Evolutionary conservation across 1,140 invertebrate species (phyloP), one percentile per base, ranked within the genome.

Genomic region (Phthorimaea operculella): DNA sequence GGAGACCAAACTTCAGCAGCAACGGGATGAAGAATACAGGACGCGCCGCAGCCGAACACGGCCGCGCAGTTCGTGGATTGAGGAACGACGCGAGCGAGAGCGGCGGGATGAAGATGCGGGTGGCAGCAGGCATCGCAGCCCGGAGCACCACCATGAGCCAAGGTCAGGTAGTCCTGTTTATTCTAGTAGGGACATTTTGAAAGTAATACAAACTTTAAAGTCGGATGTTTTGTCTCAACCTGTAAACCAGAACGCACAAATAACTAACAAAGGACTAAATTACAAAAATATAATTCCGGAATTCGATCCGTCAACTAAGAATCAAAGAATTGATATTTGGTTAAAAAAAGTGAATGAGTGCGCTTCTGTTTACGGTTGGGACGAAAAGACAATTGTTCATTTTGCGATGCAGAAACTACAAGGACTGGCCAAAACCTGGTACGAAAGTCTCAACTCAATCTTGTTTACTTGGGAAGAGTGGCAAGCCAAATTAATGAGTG

Each of bases 221-320:
- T 14, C 5, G 11, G 49, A 6, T 18, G 7, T 33, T 12, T 21
- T 49, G 16, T 51, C 55, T n/a, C 48, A 51, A 18, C 48, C 49
- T 17, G 4, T 33, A 51, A 57, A 44, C 36, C 33, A 55, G 14
- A 45, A 21, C 21, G 9, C 55, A 39, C 17, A 28, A 8, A 44
- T 36, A 9, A 28, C 10, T 33, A 6, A 33, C 11, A 52, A 39
- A 53, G 45, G 15, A 21, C 15, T 54, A 10, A 34, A 54, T 47
- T 18, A 54, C 18, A 59, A 56, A 56, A 59, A 59, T 55, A 59
- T 52, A 21, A 7, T 59, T 14, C 52, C 58, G 2, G 48, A 54
- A 5, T 59, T 59, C 42, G 18, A 59, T 17, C 52, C 58, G 6
- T 59, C 53, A 1, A 9, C 9, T 18, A 59, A 55, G 45, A 51